Evolutionary conservation across 2,888 invertebrate species (phyloP), one percentile per base, ranked within the genome.

Genomic region (Subacronicta megacephala): DNA sequence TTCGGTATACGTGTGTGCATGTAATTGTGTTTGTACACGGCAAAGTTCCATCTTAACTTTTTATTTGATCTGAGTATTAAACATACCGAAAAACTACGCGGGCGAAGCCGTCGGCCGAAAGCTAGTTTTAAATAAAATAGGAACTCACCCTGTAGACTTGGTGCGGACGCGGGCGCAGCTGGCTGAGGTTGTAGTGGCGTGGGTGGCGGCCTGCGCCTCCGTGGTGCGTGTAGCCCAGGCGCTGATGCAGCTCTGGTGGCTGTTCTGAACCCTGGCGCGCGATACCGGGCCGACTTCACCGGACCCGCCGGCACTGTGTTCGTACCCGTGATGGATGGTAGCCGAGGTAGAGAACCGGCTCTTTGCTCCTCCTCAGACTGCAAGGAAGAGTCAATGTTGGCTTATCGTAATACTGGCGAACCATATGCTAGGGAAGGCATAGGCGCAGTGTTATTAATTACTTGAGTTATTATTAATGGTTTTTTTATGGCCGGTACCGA

Each of bases 271-370:
- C 97, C 98, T 0, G 98, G 98, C 1, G 98, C 97, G 4, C 98
- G 95, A 87, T 98, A 98, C 35, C 98, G 95, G 37, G 98, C 98
- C 47, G 98, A 98, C 84, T 98, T 98, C 41, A 97, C 98, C 65
- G 96, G 89, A 36, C 95, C 95, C 3, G 93, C 97, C 53, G 96
- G 87, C 35, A 89, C 93, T 3, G 95, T 90, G 81, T 87, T 76
- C 84, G 94, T 76, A 7, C 86, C 90, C 10, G 90, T 87, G 70
- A 93, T 82, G 0, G 93, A 92, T 5, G 97, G 96, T 42, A 97
- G 88, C 12, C 97, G 95, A 0, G 98, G 98, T 35, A 98, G 87
- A 0, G 97, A 97, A 70, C 97, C 97, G 1, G 97, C 97, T 5
- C 95, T 94, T 62, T 95, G 94, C 60, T 95, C 95, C 64, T 95